Base-by-base conservation (phyloP, 1,140 invertebrate species). In the Limonius californicus region DNA sequence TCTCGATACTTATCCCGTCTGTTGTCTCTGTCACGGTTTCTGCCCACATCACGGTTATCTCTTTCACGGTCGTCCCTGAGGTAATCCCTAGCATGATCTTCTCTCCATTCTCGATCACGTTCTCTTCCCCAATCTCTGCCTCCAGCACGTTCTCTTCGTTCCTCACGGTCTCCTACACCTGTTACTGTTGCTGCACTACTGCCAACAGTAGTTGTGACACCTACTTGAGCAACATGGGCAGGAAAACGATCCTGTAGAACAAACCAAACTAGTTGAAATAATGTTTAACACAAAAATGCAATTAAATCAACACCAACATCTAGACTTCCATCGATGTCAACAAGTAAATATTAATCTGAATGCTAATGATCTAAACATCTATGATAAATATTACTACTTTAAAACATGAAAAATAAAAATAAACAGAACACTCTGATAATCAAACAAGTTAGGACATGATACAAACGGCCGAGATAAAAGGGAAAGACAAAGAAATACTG, bases 21-120 rank as follows among this genome's bases (percentile, higher is more conserved):
- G n/a, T n/a, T n/a, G 9, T 66, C 53, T 8, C 21, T 23, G 4
- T 55, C 53, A 8, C 27, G 4, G 30, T 30, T 9, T 30, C 27
- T 59, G 15, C 63, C 57, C 3, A 9, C 4, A 32, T 61, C 30
- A 35, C 43, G 53, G 20, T 42, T 47, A 27, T 64, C 66, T 54
- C 50, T 54, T 15, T 57, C 66, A 43, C 47, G 30, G 45, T 73
- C 69, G 35, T 72, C 70, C 21, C 70, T 64, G n/a, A 72, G 55
- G 55, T 70, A 72, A 45, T 72, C 69, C 35, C 65, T 50, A 57
- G 66, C 64, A 8, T 79, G 77, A 54, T 71, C 76, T 77, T 72
- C 76, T 74, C 65, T 77, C 60, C 53, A 61, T 6, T 61, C 60
- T 9, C 60, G 32, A 30, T 66, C 39, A 74, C 76, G 45, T 68